A percentile compares a stretch with the other conserved stretches of the same genome.
phyloP scores from a whole-genome alignment of 2,888 invertebrate species.

The Caenorhabditis afra region DNA sequence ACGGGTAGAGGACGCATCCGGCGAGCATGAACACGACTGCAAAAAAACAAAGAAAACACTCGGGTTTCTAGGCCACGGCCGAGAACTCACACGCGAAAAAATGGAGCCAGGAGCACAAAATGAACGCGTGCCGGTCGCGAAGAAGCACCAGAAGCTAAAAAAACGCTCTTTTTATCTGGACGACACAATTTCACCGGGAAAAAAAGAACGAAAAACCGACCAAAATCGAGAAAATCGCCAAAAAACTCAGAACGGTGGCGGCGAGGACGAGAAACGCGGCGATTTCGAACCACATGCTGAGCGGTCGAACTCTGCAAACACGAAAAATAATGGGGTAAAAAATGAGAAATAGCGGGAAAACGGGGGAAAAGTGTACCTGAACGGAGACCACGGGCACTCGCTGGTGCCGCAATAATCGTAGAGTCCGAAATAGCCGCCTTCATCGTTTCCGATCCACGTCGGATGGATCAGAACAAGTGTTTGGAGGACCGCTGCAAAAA shows the following conservation, averaged over 20 bases:
- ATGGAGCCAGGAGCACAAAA: constrained; percentile 95
- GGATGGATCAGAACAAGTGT: constrained; percentile 96
- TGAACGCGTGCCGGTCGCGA: constrained; percentile 85
- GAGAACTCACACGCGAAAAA: constrained; percentile 90
- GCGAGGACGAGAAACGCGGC: constrained; percentile 92
- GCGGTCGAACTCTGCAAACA: constrained; percentile 83
- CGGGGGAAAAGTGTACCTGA: constrained; percentile 40
- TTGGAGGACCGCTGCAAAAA: constrained; percentile 88
- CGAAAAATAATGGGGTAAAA: no score
- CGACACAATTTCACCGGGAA: no score
- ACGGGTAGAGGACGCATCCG: constrained; percentile 82
- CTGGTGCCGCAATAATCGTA: constrained; percentile 87
- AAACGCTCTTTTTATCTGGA: neutral
- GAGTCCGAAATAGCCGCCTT: constrained; percentile 90
- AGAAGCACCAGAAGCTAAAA: constrained; percentile 72
- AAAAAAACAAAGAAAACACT: constrained; percentile 41
- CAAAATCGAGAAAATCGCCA: constrained; percentile 91
- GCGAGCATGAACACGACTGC: constrained; percentile 81
- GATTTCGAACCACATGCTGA: constrained; percentile 89
- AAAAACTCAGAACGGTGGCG: constrained; percentile 88
- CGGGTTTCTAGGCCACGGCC: neutral
- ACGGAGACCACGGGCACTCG: constrained; percentile 64
- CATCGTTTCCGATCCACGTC: constrained; percentile 82
- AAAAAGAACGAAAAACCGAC: constrained; percentile 86
- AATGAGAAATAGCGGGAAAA: no score